Evolutionary conservation across 2,888 invertebrate genomes (phyloP).

Genomic region (Tenthredo amoena): DNA sequence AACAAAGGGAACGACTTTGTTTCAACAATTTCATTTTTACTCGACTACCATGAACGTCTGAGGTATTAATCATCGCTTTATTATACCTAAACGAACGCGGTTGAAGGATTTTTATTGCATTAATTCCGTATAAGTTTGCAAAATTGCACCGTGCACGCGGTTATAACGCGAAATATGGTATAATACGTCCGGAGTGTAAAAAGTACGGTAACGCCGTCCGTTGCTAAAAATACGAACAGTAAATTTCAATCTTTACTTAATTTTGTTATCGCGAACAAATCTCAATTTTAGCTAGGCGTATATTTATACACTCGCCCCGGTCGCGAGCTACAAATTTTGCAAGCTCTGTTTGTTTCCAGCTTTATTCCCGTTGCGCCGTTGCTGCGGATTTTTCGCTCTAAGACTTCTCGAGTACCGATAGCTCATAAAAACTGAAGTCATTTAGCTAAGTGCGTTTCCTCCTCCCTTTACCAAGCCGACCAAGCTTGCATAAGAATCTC

Average conservation of each 20-base stretch:
- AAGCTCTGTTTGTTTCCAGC: neutral
- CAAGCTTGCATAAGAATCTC: slow-evolving; percentile 32
- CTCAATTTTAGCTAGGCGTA: slow-evolving; percentile 32
- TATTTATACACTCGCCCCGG: neutral
- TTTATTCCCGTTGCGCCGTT: neutral
- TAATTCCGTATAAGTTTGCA: neutral
- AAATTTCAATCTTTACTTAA: slow-evolving; percentile 40
- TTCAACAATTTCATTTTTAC: neutral
- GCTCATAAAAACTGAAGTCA: slow-evolving; percentile 46
- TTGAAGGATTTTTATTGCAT: slow-evolving; percentile 9
- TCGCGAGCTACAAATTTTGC: neutral
- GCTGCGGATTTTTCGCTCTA: neutral
- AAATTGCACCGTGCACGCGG: neutral
- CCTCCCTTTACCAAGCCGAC: slow-evolving; percentile 18
- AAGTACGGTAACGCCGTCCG: neutral
- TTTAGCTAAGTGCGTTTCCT: slow-evolving; percentile 49
- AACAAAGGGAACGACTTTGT: neutral
- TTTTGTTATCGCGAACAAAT: slow-evolving; percentile 42
- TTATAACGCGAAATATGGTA: neutral
- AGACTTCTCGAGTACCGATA: slow-evolving; percentile 29
- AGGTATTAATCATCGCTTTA: neutral
- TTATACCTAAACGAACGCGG: neutral
- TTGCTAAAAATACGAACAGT: slow-evolving; percentile 1
- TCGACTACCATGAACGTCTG: neutral
- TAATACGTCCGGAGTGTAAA: neutral